Evolutionary conservation across 2,797 vertebrate species (phyloP), one percentile per base, ranked within the genome.

Genomic region (Smutsia gigantea): DNA sequence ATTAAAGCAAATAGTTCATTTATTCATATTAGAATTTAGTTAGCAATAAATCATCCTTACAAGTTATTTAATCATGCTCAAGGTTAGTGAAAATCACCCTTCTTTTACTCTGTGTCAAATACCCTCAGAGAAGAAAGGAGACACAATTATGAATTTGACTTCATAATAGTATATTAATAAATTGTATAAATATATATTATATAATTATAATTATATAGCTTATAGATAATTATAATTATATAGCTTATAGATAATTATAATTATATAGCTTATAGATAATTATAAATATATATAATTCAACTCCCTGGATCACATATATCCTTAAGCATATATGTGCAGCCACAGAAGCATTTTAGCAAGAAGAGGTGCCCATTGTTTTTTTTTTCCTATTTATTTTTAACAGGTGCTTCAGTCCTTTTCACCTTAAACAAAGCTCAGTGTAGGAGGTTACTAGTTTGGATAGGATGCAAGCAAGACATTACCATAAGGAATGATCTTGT

Each of bases 1-100:
- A 74, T 92, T 94, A 96, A 77, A 87, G 79, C 81, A 96, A 84
- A 81, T 51, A 94, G 72, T 94, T 96, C 25, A 93, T 89, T 93
- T 87, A 83, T 89, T 87, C 31, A 84, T 61, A 94, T 89, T 93
- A 87, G 9, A 68, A 87, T 93, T 90, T 92, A 84, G 46, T 90
- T 77, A 87, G 29, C 57, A 75, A 82, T 96, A 94, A 93, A 95
- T 90, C 55, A 77, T 63, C n/a, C 21, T 95, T 93, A 13, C 4
- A 69, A 59, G 64, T 77, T 96, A 81, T 83, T 95, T 88, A 42
- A 81, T 72, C 19, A 77, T 42, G 10, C n/a, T 64, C n/a, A 84
- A 93, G 53, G 7, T 72, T 90, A 95, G 11, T 77, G n/a, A 37
- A 87, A 81, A 77, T 90, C 51, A 82, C 17, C 21, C 14, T 81